Percentiles rank a stretch among this genome's conserved stretches.
These are phyloP conservation scores for Belonocnema kinseyi DNA, from an alignment of 1,140 invertebrate species.

Conservation along the genomic window DNA sequence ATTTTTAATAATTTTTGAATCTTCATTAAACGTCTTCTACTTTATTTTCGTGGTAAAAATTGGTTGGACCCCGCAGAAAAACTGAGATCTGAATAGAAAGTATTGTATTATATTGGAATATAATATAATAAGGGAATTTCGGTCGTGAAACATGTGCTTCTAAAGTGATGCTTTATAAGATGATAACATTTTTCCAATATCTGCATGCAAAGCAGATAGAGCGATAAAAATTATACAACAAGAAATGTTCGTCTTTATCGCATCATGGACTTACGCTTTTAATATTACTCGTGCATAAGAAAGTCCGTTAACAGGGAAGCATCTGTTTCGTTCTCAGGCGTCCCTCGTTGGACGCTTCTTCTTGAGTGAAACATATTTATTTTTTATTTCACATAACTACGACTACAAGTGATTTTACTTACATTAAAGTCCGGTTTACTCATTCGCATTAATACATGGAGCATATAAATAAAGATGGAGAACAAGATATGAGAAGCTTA, in stretches of 20 bases:
- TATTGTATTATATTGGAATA: no score
- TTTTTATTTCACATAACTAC: neutral
- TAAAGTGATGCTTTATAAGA: neutral
- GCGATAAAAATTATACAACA: conserved; percentile 22
- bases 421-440: neutral
- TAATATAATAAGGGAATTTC: neutral
- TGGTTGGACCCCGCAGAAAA: no score
- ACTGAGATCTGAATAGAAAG: no score
- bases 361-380: neutral
- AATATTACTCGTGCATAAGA: conserved; percentile 30
- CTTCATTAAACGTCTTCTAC: no score
- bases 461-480: no score
- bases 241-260: conserved; percentile 26
- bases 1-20: no score
- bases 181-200: conserved; percentile 25
- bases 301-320: conserved; percentile 19
- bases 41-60: no score
- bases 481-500: neutral
- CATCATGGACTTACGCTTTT: conserved; percentile 28
- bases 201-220: conserved; percentile 11
- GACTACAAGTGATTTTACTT: neutral
- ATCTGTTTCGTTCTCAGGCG: conserved; percentile 20
- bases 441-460: neutral
- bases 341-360: conserved; percentile 6
- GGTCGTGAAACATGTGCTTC: neutral